A percentile compares a stretch with the other conserved stretches of the same genome.
Conservation (phyloP, 2,797 vertebrate species). For the Tapirus indicus region DNA sequence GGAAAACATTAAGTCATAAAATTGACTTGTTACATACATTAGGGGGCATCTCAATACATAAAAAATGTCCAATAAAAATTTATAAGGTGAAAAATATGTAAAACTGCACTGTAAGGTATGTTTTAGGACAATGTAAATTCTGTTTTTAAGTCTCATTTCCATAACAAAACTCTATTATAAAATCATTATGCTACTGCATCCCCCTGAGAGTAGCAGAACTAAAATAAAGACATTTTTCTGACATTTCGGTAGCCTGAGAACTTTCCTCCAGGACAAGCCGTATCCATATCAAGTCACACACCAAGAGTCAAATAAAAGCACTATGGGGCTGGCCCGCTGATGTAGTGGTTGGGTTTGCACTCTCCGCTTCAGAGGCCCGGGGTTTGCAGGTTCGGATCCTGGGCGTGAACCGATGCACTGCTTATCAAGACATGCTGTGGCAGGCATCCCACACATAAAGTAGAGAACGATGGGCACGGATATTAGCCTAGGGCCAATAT, state of each 20-base stretch:
- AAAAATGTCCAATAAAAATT: constrained; percentile 35
- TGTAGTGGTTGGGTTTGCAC: too few relatives aligned
- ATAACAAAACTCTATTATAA: constrained; percentile 26
- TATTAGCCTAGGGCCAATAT: too few relatives aligned
- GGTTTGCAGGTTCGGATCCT: too few relatives aligned
- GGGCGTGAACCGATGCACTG: too few relatives aligned
- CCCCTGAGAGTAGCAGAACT: background rate
- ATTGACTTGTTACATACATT: constrained; percentile 35
- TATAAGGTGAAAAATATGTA: constrained; percentile 20
- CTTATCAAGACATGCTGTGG: too few relatives aligned
- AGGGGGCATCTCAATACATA: constrained; percentile 50
- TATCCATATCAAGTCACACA: constrained; percentile 18
- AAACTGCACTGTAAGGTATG: background rate
- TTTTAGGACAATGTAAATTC: constrained; percentile 25
- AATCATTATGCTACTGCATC: background rate
- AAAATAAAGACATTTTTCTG: constrained; percentile 34
- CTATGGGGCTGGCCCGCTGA: background rate
- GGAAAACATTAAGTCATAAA: constrained; percentile 84
- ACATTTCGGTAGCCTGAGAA: background rate
- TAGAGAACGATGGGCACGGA: too few relatives aligned
- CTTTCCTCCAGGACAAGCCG: background rate
- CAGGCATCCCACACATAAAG: too few relatives aligned
- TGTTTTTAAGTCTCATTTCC: constrained; percentile 54
- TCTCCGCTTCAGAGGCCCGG: too few relatives aligned
- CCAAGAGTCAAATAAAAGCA: background rate